Base-by-base conservation (phyloP, 37 sponge, comb jelly and placozoan species). In the Beroe ovata region DNA sequence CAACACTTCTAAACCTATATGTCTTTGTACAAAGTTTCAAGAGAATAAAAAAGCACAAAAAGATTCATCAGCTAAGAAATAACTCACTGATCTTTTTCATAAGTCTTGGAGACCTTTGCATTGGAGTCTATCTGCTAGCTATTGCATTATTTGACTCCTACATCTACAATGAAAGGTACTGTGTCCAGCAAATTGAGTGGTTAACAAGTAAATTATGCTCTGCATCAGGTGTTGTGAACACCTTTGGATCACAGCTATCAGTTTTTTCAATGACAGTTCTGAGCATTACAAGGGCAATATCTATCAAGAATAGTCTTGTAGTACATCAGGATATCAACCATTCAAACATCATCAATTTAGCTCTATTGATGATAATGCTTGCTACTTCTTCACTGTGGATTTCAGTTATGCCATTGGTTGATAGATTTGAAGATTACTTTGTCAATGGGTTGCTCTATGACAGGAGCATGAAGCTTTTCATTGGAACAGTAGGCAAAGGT, bases 391-490 rank as follows among this genome's bases (percentile, higher is more conserved):
- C n/a, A n/a, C n/a, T n/a, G n/a, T n/a, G n/a, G n/a, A n/a, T n/a
- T n/a, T n/a, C n/a, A n/a, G n/a, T n/a, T n/a, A n/a, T n/a, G n/a
- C n/a, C n/a, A 71, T 38, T n/a, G n/a, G n/a, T n/a, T n/a, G n/a
- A n/a, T n/a, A n/a, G n/a, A n/a, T n/a, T n/a, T n/a, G n/a, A n/a
- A n/a, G n/a, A n/a, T n/a, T n/a, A n/a, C n/a, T n/a, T n/a, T n/a
- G n/a, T n/a, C n/a, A n/a, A n/a, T n/a, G 71, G 71, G 38, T 18
- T 71, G 8, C 20, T 35, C 37, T 71, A 71, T 34, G 71, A 38
- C 6, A 34, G 16, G 6, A 8, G 21, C 21, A 28, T 36, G 3
- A 3, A 3, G 16, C 38, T 71, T 29, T 71, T 71, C 38, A 34
- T 71, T 1, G 71, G 71, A 34, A 38, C 71, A 20, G 38, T 38